These are phyloP conservation scores for Cyclopterus lumpus DNA, from an alignment of 2,797 vertebrate species.

Conservation along the genomic window DNA sequence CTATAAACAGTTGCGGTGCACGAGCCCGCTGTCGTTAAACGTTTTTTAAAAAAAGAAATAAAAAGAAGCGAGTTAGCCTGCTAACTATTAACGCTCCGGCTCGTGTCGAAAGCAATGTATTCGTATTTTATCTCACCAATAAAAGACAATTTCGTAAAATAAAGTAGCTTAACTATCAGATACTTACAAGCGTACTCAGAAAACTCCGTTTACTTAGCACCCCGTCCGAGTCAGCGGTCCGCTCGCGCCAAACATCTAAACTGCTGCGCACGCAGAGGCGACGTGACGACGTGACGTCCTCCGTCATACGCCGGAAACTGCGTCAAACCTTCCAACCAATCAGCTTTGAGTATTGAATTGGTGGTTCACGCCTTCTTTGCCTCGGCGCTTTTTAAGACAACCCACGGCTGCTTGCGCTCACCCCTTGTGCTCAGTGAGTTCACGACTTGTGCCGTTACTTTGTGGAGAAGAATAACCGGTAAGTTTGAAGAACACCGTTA, in stretches of 20 bases:
- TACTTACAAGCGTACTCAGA: constrained; percentile 28
- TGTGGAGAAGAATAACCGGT: constrained; percentile 9
- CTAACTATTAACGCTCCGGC: fast-evolving
- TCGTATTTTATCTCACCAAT: neutral
- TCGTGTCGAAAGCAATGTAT: neutral
- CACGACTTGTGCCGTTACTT: neutral
- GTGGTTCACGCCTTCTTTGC: neutral
- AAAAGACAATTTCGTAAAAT: neutral
- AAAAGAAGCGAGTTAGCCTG: fast-evolving
- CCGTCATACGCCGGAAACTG: neutral
- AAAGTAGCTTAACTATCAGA: fast-evolving
- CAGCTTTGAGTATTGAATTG: neutral
- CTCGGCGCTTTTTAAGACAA: fast-evolving
- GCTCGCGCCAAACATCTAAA: constrained; percentile 64
- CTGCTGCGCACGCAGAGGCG: neutral
- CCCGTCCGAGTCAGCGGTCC: neutral
- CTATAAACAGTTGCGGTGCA: too few relatives aligned
- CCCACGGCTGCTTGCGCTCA: fast-evolving
- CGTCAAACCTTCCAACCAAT: constrained; percentile 41
- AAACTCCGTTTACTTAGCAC: neutral
- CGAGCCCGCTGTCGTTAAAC: neutral
- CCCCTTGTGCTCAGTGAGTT: fast-evolving
- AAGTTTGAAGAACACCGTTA: neutral
- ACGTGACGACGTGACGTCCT: neutral
- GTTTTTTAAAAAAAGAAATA: neutral